Conservation (phyloP, 2,888 invertebrate species). For the Amphipoea oculea region DNA sequence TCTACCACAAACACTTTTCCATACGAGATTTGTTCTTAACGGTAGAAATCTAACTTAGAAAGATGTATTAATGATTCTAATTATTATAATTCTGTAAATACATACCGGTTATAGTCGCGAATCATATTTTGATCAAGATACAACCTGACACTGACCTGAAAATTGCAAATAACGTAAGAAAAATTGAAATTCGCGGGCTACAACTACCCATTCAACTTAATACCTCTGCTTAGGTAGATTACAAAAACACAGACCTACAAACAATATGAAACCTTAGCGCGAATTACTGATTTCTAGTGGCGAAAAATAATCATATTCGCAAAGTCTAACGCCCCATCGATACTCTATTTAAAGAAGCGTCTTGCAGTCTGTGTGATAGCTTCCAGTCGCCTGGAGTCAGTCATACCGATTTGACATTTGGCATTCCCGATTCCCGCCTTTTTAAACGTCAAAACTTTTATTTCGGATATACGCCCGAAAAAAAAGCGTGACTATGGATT, state of each 20-base stretch:
- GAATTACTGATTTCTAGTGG: conserved; percentile 25
- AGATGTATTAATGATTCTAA: too few species aligned
- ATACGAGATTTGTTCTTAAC: too few species aligned
- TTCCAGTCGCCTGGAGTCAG: conserved; percentile 80
- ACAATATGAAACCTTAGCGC: conserved; percentile 7
- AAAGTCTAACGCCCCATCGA: conserved; percentile 74
- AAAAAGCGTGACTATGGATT: conserved; percentile 45
- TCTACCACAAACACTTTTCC: too few species aligned
- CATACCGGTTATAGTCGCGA: too few species aligned
- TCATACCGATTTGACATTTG: conserved; percentile 69
- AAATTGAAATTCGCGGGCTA: too few species aligned
- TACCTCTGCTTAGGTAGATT: too few species aligned
- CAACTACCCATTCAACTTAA: too few species aligned
- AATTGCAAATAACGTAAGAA: too few species aligned
- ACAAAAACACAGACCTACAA: neutral
- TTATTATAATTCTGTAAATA: too few species aligned
- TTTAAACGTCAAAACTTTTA: conserved; percentile 62
- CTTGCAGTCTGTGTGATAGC: conserved; percentile 76
- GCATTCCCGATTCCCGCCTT: conserved; percentile 73
- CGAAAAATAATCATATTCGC: conserved; percentile 59
- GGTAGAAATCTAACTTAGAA: too few species aligned
- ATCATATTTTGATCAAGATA: too few species aligned
- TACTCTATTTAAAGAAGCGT: conserved; percentile 76
- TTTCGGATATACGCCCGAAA: conserved; percentile 32
- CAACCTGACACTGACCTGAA: too few species aligned